Evolutionary conservation across 2,797 vertebrate genomes (phyloP).

Genomic region (Sphenodon punctatus): DNA sequence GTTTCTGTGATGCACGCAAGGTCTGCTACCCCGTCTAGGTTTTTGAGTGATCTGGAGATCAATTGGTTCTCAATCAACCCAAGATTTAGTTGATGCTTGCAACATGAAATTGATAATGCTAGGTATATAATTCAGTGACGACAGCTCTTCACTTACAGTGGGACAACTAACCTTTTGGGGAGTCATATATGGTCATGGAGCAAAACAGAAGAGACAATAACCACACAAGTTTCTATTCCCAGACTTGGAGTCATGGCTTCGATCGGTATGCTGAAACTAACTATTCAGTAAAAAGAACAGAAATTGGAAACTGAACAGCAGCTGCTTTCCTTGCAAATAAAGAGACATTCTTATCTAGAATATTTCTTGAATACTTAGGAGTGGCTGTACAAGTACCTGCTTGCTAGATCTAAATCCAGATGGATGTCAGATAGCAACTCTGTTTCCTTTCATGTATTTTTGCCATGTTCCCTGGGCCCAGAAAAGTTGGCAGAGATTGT

Average conservation of each 20-base stretch:
- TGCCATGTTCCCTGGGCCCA: background rate
- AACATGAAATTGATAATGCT: background rate
- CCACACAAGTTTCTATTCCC: background rate
- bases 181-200: background rate
- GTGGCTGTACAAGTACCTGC: background rate
- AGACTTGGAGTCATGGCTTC: background rate
- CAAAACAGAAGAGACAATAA: constrained; percentile 7
- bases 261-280: background rate
- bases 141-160: background rate
- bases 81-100: background rate
- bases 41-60: background rate
- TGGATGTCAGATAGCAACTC: background rate
- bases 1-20: too few relatives aligned
- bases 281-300: background rate
- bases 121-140: background rate
- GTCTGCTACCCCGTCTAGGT: too few relatives aligned
- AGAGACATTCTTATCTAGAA: background rate
- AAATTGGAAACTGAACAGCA: background rate
- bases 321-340: background rate
- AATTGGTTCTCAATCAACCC: background rate
- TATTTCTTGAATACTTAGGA: too few relatives aligned
- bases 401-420: background rate
- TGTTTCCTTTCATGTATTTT: background rate
- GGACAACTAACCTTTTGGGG: background rate
- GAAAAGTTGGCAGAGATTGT: too few relatives aligned